Evolutionary conservation across 2,797 vertebrate genomes (phyloP).

Genomic region (Sebastes cheni): DNA sequence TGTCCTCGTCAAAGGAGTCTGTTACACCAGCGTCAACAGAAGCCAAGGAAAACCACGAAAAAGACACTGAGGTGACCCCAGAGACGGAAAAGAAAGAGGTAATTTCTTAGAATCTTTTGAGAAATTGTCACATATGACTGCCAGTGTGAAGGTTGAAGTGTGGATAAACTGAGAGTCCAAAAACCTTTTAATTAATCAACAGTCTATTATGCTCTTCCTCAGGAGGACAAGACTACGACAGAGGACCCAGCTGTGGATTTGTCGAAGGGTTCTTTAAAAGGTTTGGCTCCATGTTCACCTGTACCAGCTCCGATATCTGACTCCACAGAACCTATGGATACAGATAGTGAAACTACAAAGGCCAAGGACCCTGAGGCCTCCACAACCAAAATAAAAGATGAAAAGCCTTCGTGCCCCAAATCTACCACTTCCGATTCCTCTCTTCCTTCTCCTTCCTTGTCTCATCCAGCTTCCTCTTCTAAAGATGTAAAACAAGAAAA

Average conservation of each 20-base stretch:
- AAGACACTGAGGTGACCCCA: slow-evolving; percentile 14
- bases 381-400: slow-evolving; percentile 37
- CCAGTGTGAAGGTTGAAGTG: not conserved
- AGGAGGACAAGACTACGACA: slow-evolving; percentile 51
- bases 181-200: not conserved
- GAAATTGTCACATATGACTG: not conserved
- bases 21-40: slow-evolving; percentile 31
- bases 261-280: slow-evolving; percentile 46
- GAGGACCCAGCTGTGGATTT: slow-evolving; percentile 40
- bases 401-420: slow-evolving; percentile 51
- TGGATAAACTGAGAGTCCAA: not conserved
- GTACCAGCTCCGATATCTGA: slow-evolving; percentile 28
- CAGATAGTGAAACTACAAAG: slow-evolving; percentile 50
- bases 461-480: slow-evolving; percentile 32
- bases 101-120: not conserved
- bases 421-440: slow-evolving; percentile 30
- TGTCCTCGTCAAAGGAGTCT: slow-evolving; percentile 23
- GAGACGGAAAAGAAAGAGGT: slow-evolving; percentile 54
- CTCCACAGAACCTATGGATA: slow-evolving; percentile 65
- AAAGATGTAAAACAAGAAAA: slow-evolving; percentile 28
- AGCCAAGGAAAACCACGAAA: slow-evolving; percentile 47
- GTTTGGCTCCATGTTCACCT: slow-evolving; percentile 33
- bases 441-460: slow-evolving; percentile 33
- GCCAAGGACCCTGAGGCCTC: slow-evolving; percentile 32
- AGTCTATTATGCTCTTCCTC: slow-evolving; percentile 16